Evolutionary conservation across 2,888 invertebrate genomes (phyloP), one percentile per base, ranked within the genome.

Genomic region (Xestobium rufovillosum): DNA sequence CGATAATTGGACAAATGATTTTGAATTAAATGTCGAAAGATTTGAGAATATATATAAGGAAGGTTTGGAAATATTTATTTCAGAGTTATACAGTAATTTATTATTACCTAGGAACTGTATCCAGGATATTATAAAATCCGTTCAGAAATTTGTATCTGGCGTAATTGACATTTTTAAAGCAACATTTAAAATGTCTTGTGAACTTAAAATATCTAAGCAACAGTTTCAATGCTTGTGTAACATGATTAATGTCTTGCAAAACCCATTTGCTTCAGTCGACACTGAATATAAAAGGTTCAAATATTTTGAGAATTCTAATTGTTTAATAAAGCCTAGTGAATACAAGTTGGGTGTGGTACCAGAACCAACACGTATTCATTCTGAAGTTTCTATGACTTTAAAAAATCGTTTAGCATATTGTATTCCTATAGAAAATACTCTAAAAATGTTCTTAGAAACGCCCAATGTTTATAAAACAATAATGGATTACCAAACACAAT

Each of bases 391-490:
- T 30, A n/a, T 30, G 2, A 30, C 16, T 30, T 30, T 30, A 30
- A 30, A 30, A 30, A n/a, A 30, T 11, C n/a, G 31, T n/a, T 13
- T 14, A 15, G 9, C n/a, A 11, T 26, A n/a, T 14, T 23, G 11
- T 32, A 19, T 32, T 32, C 23, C 32, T 2, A n/a, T n/a, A n/a
- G n/a, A n/a, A n/a, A n/a, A n/a, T n/a, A n/a, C n/a, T n/a, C n/a
- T n/a, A n/a, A n/a, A n/a, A 3, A 10, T 11, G n/a, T 32, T 32
- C 12, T 25, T 32, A 8, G 32, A 32, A 23, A 13, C 23, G 23
- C 32, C 32, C 6, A 14, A 14, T 10, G 32, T 32, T 12, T 23
- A 23, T 14, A 12, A 25, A 14, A 32, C 8, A 19, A 32, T 32
- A n/a, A n/a, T 32, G n/a, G 2, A 32, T n/a, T 19, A 19, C 15